Evolutionary conservation across 1,140 invertebrate genomes (phyloP).

Genomic region (Atta cephalotes): DNA sequence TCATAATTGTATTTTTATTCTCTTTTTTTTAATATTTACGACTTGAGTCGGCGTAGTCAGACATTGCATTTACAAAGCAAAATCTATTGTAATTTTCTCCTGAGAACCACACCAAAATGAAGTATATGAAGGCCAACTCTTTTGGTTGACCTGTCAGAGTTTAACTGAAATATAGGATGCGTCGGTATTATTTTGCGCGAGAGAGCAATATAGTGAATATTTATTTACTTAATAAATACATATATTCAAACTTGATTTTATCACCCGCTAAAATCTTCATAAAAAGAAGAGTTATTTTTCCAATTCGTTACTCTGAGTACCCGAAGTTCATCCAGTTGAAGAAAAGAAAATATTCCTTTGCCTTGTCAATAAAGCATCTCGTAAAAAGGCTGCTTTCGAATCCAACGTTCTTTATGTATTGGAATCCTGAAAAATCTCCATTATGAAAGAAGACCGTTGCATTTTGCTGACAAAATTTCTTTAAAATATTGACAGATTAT

Average conservation of each 20-base stretch:
- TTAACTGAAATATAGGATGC: slow-evolving; percentile 15
- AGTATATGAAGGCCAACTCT: background rate
- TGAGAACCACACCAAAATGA: background rate
- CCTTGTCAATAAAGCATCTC: slow-evolving; percentile 39
- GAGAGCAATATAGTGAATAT: background rate
- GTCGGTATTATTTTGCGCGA: background rate
- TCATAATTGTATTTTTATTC: slow-evolving; percentile 21
- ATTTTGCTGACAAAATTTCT: slow-evolving; percentile 10
- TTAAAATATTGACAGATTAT: background rate
- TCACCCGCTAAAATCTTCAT: slow-evolving; percentile 9
- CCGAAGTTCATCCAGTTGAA: slow-evolving; percentile 8
- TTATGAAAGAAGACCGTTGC: background rate
- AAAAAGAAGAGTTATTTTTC: slow-evolving; percentile 17
- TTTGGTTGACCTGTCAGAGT: background rate
- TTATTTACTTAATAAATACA: slow-evolving; percentile 24
- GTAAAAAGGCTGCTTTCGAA: slow-evolving; percentile 23
- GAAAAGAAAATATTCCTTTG: slow-evolving; percentile 27
- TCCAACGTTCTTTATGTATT: slow-evolving; percentile 33
- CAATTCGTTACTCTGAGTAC: slow-evolving; percentile 41
- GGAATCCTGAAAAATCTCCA: slow-evolving; percentile 38
- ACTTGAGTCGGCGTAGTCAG: background rate
- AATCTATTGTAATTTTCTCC: slow-evolving; percentile 23
- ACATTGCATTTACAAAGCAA: background rate
- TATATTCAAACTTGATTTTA: slow-evolving; percentile 13
- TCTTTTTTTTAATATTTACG: background rate